Evolutionary conservation across 2,888 invertebrate genomes (phyloP).

Genomic region (Acleris literana): DNA sequence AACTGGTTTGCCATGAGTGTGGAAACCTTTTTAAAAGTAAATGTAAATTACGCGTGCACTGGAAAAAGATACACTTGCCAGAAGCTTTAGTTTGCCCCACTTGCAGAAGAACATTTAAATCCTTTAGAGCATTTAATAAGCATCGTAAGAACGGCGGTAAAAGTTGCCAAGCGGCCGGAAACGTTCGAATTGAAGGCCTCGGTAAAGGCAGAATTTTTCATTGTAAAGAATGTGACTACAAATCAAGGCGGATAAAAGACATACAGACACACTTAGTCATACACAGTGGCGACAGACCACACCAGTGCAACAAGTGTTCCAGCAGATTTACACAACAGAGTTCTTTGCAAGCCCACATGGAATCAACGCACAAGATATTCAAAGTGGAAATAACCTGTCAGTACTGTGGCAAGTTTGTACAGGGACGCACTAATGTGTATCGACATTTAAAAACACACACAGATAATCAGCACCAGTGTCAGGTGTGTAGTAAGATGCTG

Average conservation of each 20-base stretch:
- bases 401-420: slow-evolving; percentile 63
- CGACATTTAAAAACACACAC: slow-evolving; percentile 58
- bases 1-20: slow-evolving; percentile 60
- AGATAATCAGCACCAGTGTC: slow-evolving; percentile 47
- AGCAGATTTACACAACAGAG: slow-evolving; percentile 60
- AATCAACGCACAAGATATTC: slow-evolving; percentile 55
- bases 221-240: slow-evolving; percentile 62
- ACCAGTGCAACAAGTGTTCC: slow-evolving; percentile 57
- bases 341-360: slow-evolving; percentile 60
- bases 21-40: slow-evolving; percentile 55
- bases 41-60: slow-evolving; percentile 58
- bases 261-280: slow-evolving; percentile 55
- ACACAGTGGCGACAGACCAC: slow-evolving; percentile 65
- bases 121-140: slow-evolving; percentile 42
- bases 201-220: slow-evolving; percentile 54
- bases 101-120: slow-evolving; percentile 48
- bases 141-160: slow-evolving; percentile 43
- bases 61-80: slow-evolving; percentile 53
- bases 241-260: slow-evolving; percentile 55
- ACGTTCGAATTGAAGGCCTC: slow-evolving; percentile 54
- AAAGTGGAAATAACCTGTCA: slow-evolving; percentile 60
- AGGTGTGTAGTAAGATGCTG: slow-evolving; percentile 56
- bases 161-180: slow-evolving; percentile 47
- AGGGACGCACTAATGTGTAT: slow-evolving; percentile 57
- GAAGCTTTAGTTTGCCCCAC: slow-evolving; percentile 46